Base-by-base conservation (phyloP, 2,797 vertebrate genomes). In the Chaenodraco wilsoni region DNA sequence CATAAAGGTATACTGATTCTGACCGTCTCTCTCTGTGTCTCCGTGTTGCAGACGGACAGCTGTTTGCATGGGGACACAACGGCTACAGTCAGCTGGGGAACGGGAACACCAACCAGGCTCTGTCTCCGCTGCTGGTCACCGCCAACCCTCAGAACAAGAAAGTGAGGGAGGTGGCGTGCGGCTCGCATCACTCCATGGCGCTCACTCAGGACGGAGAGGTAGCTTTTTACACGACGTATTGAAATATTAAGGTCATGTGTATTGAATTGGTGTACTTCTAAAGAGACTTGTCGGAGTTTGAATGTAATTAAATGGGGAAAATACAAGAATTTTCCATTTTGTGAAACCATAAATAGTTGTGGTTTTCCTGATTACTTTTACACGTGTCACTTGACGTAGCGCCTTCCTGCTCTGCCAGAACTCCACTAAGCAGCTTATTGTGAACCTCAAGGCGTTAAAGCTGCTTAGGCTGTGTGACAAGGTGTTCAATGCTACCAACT, bases 61-160 rank as follows among this genome's bases (percentile, higher is more conserved):
- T 98, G 55, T 99, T 95, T 72, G 94, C 96, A 1, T 99, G 98
- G 98, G 98, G 98, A 0, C 97, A 98, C 85, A 99, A 98, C 55
- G 96, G 96, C 64, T 98, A 98, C 84, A 97, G 96, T 89, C 98
- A 98, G 57, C 92, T 99, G 78, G 98, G 97, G n/a, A 98, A 97
- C 40, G 96, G 97, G 51, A 95, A 92, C 0, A 95, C 95, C 48
- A 97, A 95, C 83, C 96, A 96, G 81, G 97, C 95, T 3, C 82
- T 96, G 63, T 94, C 94, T 41, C 97, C 97, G 1, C 56, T 95
- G 73, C 92, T 95, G 78, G 91, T 99, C 79, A 95, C 94, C 9
- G 89, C 95, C 60, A 97, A 96, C 83, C 92, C 97, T 40, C 91
- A 95, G 87, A 90, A 91, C 83, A 98, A 97, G 91, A 96, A 93